Base-by-base conservation (phyloP, 2,888 invertebrate species). In the Agonopterix heracliana region DNA sequence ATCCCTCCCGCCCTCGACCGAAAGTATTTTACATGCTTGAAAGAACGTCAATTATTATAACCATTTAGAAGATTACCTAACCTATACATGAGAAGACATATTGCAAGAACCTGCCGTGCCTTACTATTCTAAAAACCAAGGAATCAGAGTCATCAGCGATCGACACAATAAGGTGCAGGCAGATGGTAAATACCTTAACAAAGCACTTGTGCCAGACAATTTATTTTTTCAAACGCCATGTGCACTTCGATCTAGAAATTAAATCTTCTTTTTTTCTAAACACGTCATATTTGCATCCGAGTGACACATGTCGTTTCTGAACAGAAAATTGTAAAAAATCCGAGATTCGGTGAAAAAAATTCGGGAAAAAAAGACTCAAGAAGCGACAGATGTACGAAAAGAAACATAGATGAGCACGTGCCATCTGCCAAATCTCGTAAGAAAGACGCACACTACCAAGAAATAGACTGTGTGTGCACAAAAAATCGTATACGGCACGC, bases 361-460 rank as follows among this genome's bases (percentile, higher is more conserved):
- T 26, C 10, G 14, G 51, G 57, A 65, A 73, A 79, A 81, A 86
- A 85, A 74, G 68, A 66, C 63, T 61, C 59, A 71, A 79, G 79
- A 63, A 74, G 61, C 83, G 87, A 79, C 87, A 88, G 87, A 85
- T 88, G 87, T 74, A 81, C 74, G 68, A 65, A 79, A 82, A 83
- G 80, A 78, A 81, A 74, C 75, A 12, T 68, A 63, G 65, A 53
- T 47, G 54, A 79, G 87, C 87, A 85, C 87, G 87, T 87, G 87
- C 87, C 87, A 86, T 88, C 87, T 88, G 87, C 87, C 83, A 87
- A 88, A 87, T 85, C 85, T 81, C 73, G 66, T 67, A 75, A 83
- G 83, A 70, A 74, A 71, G 63, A 62, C 70, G 62, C 73, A 72
- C 74, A 84, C 80, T 78, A 58, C 61, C 43, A 41, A 40, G 65